phyloP scores from a whole-genome alignment of 2,113 vertebrate genomes.

The Pseudonaja textilis region DNA sequence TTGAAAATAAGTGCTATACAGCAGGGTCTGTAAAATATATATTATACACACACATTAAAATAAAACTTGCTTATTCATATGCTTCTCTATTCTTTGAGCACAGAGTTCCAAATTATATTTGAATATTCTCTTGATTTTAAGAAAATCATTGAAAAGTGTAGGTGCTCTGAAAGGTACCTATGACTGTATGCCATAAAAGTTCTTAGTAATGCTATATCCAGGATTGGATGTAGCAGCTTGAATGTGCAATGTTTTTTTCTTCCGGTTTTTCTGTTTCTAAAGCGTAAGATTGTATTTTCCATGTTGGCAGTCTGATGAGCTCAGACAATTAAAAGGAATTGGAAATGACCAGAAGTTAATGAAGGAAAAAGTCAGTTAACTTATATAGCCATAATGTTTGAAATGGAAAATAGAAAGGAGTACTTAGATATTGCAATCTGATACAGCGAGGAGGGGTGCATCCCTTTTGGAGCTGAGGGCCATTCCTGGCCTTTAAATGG shows the following conservation, averaged over 20 bases:
- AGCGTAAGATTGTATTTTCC: neutral
- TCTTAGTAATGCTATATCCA: neutral
- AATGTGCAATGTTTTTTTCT: neutral
- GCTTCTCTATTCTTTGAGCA: neutral
- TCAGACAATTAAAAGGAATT: neutral
- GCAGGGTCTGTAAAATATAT: conserved; percentile 28
- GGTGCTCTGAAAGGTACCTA: neutral
- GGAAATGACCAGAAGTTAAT: neutral
- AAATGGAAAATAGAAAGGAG: neutral
- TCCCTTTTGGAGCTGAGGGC: neutral
- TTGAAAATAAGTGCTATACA: conserved; percentile 7
- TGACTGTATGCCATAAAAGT: neutral
- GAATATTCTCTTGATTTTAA: neutral
- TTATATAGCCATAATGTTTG: neutral
- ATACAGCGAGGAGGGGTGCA: neutral
- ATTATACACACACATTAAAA: conserved; percentile 29
- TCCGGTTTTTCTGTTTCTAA: neutral
- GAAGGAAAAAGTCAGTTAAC: too few relatives aligned
- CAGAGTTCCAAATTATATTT: neutral
- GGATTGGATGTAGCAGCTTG: neutral
- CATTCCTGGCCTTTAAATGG: neutral
- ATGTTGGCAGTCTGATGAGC: neutral
- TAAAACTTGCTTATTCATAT: conserved; percentile 46
- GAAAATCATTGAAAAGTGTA: neutral
- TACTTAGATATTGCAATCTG: neutral